Evolutionary conservation across 1,140 invertebrate species (phyloP), one percentile per base, ranked within the genome.

Genomic region (Bombus picipes): DNA sequence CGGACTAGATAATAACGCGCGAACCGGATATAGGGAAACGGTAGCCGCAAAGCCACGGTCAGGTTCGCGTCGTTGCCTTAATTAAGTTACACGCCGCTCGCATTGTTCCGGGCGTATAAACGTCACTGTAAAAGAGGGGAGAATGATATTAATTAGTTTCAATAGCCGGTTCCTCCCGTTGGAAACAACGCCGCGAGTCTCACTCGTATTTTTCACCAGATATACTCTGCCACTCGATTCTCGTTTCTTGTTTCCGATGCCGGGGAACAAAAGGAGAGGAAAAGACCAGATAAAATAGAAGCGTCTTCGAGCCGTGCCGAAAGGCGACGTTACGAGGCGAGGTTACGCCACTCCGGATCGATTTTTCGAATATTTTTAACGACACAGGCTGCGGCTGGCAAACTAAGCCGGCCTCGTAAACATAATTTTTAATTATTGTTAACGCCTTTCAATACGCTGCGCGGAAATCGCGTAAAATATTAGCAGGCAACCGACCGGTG

Each of bases 1-100:
- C 87, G 91, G 92, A 92, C 94, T 94, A 94, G 94, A 94, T 95
- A 94, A 95, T 95, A 95, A 94, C 94, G 93, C 91, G 91, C 88
- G 85, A 66, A 91, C 89, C 89, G 89, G 89, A 93, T 94, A 93
- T 93, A 92, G 94, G 89, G 86, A 90, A 93, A 92, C 92, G 89
- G 88, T 89, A 87, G 86, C 95, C 94, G 87, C 95, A 94, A 93
- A 94, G 89, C 92, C 92, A 94, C 91, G 95, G 94, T 94, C 87
- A 92, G 93, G 89, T 94, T 88, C 92, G 94, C 93, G 93, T 95
- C 94, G 95, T 95, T 95, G 94, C 92, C 93, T 95, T 95, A 95
- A 95, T 95, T 95, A 95, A 95, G 94, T 95, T 95, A 95, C 94
- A 94, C 92, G 92, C 91, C 87, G 92, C 90, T 92, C 91, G 92